Evolutionary conservation across 1,140 invertebrate genomes (phyloP).

Genomic region (Oryzaephilus surinamensis): DNA sequence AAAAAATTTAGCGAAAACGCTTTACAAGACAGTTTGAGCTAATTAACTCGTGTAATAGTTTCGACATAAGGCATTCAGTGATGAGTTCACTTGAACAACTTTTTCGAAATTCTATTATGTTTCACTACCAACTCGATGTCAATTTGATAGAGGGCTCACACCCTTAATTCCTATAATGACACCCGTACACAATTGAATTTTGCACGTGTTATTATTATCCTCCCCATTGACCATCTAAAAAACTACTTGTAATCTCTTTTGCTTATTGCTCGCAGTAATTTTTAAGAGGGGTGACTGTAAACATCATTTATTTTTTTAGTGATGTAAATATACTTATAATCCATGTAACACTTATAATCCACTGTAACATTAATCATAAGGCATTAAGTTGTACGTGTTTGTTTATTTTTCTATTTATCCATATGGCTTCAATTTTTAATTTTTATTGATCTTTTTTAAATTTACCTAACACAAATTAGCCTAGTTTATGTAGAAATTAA

Average conservation of each 20-base stretch:
- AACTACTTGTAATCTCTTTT: slow-evolving; percentile 15
- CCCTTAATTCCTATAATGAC: slow-evolving; percentile 24
- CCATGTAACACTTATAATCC: slow-evolving; percentile 9
- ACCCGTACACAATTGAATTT: slow-evolving; percentile 29
- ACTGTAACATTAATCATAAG: slow-evolving; percentile 13
- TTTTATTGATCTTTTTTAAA: no score
- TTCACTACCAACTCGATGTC: slow-evolving; percentile 1
- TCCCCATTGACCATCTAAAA: slow-evolving; percentile 13
- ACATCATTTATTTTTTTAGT: not conserved
- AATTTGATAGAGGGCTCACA: slow-evolving; percentile 1
- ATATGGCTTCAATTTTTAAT: no score
- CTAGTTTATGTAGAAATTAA: no score
- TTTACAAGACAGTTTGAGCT: no score
- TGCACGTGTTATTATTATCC: slow-evolving; percentile 16
- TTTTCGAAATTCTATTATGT: slow-evolving; percentile 1
- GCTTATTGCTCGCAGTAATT: not conserved
- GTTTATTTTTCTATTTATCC: not conserved
- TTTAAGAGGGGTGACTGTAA: not conserved
- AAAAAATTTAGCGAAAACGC: no score
- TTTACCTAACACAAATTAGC: no score
- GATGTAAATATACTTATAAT: not conserved
- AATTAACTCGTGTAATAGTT: no score
- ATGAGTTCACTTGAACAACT: no score
- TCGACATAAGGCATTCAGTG: no score
- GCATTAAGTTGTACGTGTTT: slow-evolving; percentile 8